Conservation (phyloP, 2,888 invertebrate genomes). For the Caenorhabditis sp. region DNA sequence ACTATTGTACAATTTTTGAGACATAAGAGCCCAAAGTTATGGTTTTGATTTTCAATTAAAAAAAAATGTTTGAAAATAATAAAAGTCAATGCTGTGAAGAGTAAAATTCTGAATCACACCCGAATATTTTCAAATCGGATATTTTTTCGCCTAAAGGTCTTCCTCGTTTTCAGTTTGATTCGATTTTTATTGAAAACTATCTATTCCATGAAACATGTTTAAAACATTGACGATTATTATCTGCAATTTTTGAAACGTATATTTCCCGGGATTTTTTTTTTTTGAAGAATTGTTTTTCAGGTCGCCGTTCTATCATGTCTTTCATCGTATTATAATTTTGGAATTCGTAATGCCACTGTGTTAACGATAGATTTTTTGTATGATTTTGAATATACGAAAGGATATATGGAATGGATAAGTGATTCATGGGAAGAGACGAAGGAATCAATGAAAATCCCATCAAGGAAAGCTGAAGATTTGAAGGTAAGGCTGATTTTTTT, state of each 20-base stretch:
- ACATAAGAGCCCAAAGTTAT: no score
- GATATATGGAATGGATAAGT: constrained; percentile 38
- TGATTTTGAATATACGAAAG: constrained; percentile 50
- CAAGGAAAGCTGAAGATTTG: constrained; percentile 1
- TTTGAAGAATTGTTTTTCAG: constrained; percentile 14
- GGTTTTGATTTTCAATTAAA: no score
- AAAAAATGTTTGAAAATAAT: no score
- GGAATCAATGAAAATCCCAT: constrained; percentile 20
- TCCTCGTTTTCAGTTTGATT: no score
- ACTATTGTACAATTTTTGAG: no score
- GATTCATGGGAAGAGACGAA: constrained; percentile 41
- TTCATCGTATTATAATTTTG: constrained; percentile 58
- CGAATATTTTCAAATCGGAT: no score
- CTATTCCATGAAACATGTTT: background rate
- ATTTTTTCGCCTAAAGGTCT: no score
- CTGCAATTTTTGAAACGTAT: background rate
- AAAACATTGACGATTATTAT: background rate
- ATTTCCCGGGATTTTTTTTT: background rate
- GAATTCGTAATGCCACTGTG: constrained; percentile 43
- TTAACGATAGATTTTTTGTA: constrained; percentile 48
- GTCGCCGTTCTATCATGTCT: constrained; percentile 59
- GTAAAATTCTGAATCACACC: no score
- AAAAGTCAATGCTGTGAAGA: no score
- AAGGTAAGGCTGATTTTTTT: background rate
- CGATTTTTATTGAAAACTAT: no score